Base-by-base conservation (phyloP, 2,113 vertebrate genomes). In the Pedetes capensis region DNA sequence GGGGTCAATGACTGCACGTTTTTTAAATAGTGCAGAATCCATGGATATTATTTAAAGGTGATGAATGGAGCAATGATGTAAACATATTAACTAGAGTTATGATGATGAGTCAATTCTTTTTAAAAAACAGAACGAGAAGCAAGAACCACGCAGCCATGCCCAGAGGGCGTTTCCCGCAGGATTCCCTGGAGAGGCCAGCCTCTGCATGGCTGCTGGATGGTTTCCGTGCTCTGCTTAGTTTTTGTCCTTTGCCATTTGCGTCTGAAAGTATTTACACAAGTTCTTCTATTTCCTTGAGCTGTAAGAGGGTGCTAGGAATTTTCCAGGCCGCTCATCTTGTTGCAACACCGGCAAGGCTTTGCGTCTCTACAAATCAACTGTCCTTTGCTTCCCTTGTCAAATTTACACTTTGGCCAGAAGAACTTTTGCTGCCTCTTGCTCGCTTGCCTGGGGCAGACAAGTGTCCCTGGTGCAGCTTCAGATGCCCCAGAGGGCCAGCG, bases 331-430 rank as follows among this genome's bases (percentile, higher is more conserved):
- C 82, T 91, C 88, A 34, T 91, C 72, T 95, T 32, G 39, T 27
- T 74, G 39, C 72, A 68, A 34, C 59, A 85, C 23, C 55, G 49
- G n/a, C 6, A 17, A 72, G 17, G 57, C 34, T 9, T 11, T 69
- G 49, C 53, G 16, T 94, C 72, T 42, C 97, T 89, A 76, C 96
- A 91, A 88, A 91, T 51, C 1, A 20, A n/a, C 34, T 93, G 93
- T 90, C 95, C 75, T 98, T 97, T 96, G 90, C 93, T 96, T 90
- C 93, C 61, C 68, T 97, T 94, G 49, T 93, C 93, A 89, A 80
- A 39, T 39, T 76, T 34, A 25, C 23, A 68, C 95, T 89, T 44
- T 20, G 12, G 49, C 1, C 76, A 66, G 96, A 92, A 78, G 44
- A 53, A 47, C 34, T 2, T 75, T 92, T 55, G 80, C 37, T 89